phyloP scores from a whole-genome alignment of 2,888 invertebrate genomes.

The Ametastegia equiseti region DNA sequence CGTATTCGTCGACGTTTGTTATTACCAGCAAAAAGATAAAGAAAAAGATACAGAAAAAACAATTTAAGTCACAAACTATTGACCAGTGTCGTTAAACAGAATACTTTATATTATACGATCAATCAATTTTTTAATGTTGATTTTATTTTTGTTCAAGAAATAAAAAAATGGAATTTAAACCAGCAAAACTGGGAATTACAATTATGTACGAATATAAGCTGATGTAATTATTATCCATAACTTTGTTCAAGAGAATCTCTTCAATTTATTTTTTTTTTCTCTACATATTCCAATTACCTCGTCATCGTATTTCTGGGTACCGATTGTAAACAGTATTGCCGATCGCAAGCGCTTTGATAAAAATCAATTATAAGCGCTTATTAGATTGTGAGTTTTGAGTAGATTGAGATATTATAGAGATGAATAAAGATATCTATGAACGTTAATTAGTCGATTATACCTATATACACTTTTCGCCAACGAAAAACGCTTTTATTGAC shows the following conservation, averaged over 20 bases:
- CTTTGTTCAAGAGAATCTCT: not conserved
- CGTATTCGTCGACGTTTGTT: not conserved
- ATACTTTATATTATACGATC: not conserved
- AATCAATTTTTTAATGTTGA: not conserved
- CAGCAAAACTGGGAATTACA: not conserved
- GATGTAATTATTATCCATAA: not conserved
- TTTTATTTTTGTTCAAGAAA: not conserved
- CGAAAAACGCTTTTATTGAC: not conserved
- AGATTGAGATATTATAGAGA: not conserved
- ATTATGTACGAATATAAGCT: conserved; percentile 3
- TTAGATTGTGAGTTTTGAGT: not conserved
- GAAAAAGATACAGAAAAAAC: not conserved
- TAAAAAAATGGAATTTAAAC: not conserved
- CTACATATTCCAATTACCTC: too few relatives aligned
- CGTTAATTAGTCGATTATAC: not conserved
- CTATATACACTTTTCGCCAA: not conserved
- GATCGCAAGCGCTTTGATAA: not conserved
- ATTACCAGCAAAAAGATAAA: not conserved
- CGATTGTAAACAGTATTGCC: not conserved
- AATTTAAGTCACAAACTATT: too few relatives aligned
- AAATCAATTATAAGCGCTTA: not conserved
- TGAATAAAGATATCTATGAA: not conserved
- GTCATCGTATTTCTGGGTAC: not conserved
- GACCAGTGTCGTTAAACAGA: not conserved
- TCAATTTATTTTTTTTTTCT: too few relatives aligned